Conservation (phyloP, 1,140 invertebrate genomes). For the Zaprionus tsacasi region DNA sequence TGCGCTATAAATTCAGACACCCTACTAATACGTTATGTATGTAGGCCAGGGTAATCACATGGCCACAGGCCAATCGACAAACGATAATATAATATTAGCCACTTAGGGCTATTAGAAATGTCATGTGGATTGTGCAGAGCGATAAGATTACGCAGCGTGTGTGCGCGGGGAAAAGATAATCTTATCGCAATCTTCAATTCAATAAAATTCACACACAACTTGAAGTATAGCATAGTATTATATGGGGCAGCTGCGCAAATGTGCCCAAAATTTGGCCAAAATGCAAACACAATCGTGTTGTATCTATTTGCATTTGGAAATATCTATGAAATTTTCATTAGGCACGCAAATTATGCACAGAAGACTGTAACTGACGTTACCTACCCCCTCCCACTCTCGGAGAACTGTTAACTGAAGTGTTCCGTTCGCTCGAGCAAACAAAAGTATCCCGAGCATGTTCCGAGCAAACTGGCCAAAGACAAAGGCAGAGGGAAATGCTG, state of each 20-base stretch:
- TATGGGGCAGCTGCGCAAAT: background rate
- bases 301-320: conserved; percentile 54
- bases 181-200: conserved; percentile 17
- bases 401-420: conserved; percentile 1
- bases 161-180: conserved; percentile 30
- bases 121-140: conserved; percentile 29
- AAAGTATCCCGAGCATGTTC: conserved; percentile 45
- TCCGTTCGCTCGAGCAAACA: conserved; percentile 31
- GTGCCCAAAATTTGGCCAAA: background rate
- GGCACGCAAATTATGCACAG: conserved; percentile 68
- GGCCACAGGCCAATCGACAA: conserved; percentile 28
- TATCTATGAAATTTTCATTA: conserved; percentile 63
- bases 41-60: conserved; percentile 52
- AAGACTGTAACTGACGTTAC: conserved; percentile 30
- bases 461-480: conserved; percentile 26
- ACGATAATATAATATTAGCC: conserved; percentile 40
- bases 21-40: background rate
- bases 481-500: conserved; percentile 2
- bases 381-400: background rate
- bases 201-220: background rate
- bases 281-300: conserved; percentile 20
- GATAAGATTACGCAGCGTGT: conserved; percentile 41
- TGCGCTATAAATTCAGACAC: background rate
- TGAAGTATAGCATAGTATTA: too few relatives aligned
- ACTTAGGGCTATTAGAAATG: conserved; percentile 34